phyloP scores from a whole-genome alignment of 1,140 invertebrate genomes.

The Danaus melanippus region DNA sequence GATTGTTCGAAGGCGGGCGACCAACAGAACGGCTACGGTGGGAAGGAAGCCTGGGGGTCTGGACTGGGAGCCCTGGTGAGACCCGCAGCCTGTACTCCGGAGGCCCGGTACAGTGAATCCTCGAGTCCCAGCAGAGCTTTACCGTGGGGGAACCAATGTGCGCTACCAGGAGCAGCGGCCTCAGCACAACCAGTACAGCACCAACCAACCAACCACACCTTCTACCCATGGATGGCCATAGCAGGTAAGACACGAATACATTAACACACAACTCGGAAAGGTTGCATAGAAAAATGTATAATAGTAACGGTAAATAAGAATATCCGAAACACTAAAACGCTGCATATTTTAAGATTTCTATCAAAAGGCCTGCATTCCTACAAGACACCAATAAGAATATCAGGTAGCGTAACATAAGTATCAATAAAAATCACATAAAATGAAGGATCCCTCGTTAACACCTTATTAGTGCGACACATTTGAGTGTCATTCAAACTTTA shows the following conservation, averaged over 20 bases:
- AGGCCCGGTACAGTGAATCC: constrained; percentile 85
- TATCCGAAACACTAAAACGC: constrained; percentile 28
- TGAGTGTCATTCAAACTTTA: constrained; percentile 48
- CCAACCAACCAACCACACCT: constrained; percentile 92
- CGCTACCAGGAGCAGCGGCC: constrained; percentile 82
- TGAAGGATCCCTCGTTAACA: constrained; percentile 57
- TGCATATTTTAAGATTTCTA: constrained; percentile 4
- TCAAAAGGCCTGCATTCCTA: constrained; percentile 14
- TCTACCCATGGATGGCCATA: constrained; percentile 98
- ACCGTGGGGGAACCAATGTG: constrained; percentile 86
- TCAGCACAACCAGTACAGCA: constrained; percentile 90
- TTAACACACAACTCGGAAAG: too few species aligned
- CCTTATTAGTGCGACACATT: constrained; percentile 59
- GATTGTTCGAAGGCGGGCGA: constrained; percentile 75
- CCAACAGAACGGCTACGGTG: constrained; percentile 80
- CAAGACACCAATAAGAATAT: constrained; percentile 50
- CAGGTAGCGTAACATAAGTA: constrained; percentile 46
- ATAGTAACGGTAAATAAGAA: constrained; percentile 23
- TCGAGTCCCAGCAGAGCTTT: constrained; percentile 76
- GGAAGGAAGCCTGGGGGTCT: constrained; percentile 81
- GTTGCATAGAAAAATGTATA: too few species aligned
- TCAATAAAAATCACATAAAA: constrained; percentile 63
- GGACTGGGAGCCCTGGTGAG: constrained; percentile 75
- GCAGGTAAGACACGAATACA: constrained; percentile 84
- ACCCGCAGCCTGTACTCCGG: constrained; percentile 89